These are phyloP conservation scores for Pterobdella sp. DNA, from an alignment of 2,888 invertebrate genomes.

Conservation along the genomic window DNA sequence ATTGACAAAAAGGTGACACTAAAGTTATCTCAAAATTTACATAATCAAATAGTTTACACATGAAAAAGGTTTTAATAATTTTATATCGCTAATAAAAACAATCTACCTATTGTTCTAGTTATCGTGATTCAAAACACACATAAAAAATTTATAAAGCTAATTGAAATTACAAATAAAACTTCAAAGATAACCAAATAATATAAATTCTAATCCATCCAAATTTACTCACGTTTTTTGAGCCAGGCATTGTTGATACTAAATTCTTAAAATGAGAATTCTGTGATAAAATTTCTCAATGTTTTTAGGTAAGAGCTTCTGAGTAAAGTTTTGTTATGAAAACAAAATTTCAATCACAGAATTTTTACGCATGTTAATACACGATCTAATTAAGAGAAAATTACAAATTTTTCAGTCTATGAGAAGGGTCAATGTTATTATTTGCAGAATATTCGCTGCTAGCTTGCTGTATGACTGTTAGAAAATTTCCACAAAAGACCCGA, in stretches of 20 bases:
- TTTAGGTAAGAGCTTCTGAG: background rate
- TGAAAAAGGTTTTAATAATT: no score
- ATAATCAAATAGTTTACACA: no score
- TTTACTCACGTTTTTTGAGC: background rate
- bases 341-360: background rate
- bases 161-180: background rate
- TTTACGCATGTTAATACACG: constrained; percentile 6
- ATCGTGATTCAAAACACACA: no score
- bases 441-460: constrained; percentile 13
- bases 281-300: constrained; percentile 8
- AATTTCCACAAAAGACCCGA: background rate
- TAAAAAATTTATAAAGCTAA: no score
- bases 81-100: no score
- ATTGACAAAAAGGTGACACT: no score
- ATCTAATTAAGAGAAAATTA: constrained; percentile 9
- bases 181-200: background rate
- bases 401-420: background rate
- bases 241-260: background rate
- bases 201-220: no score
- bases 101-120: no score
- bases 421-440: constrained; percentile 14
- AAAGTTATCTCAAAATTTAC: no score
- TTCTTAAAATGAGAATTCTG: constrained; percentile 7
- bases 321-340: background rate
- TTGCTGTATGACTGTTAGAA: constrained; percentile 6